These are phyloP conservation scores for Cyphomyrus discorhynchus DNA, from an alignment of 2,113 vertebrate genomes.

Conservation along the genomic window DNA sequence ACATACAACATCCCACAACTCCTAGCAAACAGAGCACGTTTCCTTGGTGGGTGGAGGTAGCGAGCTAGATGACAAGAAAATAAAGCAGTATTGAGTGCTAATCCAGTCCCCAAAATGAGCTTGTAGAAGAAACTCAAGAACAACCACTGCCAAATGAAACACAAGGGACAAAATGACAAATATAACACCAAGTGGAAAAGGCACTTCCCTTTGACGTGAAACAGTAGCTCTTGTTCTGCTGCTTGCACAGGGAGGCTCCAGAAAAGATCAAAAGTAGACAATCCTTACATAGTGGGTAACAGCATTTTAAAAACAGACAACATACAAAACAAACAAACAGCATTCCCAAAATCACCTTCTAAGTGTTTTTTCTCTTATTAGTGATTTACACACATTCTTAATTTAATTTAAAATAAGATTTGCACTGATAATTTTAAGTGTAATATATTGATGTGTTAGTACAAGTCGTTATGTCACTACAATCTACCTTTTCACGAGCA, in stretches of 20 bases:
- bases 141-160: no score
- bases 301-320: background rate
- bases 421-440: background rate
- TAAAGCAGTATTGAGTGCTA: no score
- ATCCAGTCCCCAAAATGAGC: no score
- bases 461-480: background rate
- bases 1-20: no score
- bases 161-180: no score
- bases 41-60: no score
- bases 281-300: background rate
- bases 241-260: background rate
- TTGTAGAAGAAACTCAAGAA: no score
- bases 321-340: background rate
- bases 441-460: background rate
- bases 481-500: background rate
- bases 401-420: background rate
- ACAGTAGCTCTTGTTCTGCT: background rate
- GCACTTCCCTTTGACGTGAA: background rate
- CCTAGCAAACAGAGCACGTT: no score
- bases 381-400: background rate
- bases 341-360: background rate
- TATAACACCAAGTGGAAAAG: background rate
- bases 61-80: no score
- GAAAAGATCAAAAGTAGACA: background rate
- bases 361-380: background rate